Base-by-base conservation (phyloP, 2,888 invertebrate genomes). In the Aspidiotus destructor region DNA sequence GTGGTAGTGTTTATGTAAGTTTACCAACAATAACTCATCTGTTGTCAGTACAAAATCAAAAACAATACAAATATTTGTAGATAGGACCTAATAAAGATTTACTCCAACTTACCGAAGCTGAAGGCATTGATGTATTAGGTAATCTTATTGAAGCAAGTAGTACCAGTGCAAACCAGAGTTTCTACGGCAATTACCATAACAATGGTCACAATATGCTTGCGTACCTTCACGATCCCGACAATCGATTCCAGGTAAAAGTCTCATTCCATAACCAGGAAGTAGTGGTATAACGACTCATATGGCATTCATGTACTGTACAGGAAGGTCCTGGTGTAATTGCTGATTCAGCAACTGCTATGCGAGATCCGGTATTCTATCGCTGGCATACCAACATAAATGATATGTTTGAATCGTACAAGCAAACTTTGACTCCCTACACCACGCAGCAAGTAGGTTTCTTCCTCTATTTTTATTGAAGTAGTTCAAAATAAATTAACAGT, bases 311-410 rank as follows among this genome's bases (percentile, higher is more conserved):
- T 28, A 40, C 55, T 28, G 13, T 54, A 11, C 60, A 72, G 86
- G 91, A 91, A 78, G 82, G 83, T 63, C 86, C 86, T 74, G 85
- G 87, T 58, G 86, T 88, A 48, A 89, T 91, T 83, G 89, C 88
- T 0, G 90, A 90, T 75, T 84, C 87, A 0, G 83, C 88, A 0
- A 89, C 89, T 0, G 88, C 90, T 0, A 90, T 91, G 89, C 81
- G 91, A 1, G 92, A 92, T 78, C 91, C 91, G 0, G 79, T 86
- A n/a, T 91, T 91, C 80, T 91, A 90, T 79, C 84, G 87, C 75
- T 90, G 87, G 88, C 91, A 92, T 75, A 81, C 86, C 0, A 86
- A 84, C 75, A 80, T 91, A 41, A 88, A 92, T 74, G 85, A 88
- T 73, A 78, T 91, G 42, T 90, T 90, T 81, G 82, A 83, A 72